A percentile compares a stretch with the other conserved stretches of the same genome.
These are phyloP conservation scores for Gryllus bimaculatus DNA, from an alignment of 1,140 invertebrate species.

Conservation along the genomic window DNA sequence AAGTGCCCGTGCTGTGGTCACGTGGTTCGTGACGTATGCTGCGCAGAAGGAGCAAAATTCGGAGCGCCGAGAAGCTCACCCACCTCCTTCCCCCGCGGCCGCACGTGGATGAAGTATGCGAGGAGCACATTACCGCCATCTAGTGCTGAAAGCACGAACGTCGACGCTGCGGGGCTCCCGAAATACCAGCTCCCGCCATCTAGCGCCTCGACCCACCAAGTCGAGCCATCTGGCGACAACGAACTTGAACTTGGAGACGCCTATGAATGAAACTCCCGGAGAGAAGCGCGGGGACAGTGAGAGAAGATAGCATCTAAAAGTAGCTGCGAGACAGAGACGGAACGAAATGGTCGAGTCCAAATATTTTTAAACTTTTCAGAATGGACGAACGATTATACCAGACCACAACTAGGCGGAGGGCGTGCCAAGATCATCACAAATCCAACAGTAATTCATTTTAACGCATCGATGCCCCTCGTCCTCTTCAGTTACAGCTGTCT, in stretches of 20 bases:
- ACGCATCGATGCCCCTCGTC: not conserved
- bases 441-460: conserved; percentile 1
- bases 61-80: too few species aligned
- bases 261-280: not conserved
- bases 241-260: not conserved
- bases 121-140: not conserved
- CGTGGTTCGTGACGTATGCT: too few species aligned
- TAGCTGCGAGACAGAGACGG: not conserved
- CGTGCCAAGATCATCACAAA: not conserved
- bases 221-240: not conserved
- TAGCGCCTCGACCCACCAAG: not conserved
- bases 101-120: not conserved
- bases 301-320: not conserved
- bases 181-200: not conserved
- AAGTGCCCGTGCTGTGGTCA: too few species aligned
- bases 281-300: not conserved
- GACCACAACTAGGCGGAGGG: not conserved
- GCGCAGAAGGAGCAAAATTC: too few species aligned
- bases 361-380: conserved; percentile 6
- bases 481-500: not conserved
- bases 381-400: not conserved
- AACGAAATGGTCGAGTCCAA: not conserved
- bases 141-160: not conserved
- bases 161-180: not conserved
- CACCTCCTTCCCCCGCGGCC: not conserved